Percentiles rank a stretch among this genome's conserved stretches.
Evolutionary conservation across 35 echinoderm and acorn worm genomes (phyloP).

Genomic region (Nesometra sesokonis): DNA sequence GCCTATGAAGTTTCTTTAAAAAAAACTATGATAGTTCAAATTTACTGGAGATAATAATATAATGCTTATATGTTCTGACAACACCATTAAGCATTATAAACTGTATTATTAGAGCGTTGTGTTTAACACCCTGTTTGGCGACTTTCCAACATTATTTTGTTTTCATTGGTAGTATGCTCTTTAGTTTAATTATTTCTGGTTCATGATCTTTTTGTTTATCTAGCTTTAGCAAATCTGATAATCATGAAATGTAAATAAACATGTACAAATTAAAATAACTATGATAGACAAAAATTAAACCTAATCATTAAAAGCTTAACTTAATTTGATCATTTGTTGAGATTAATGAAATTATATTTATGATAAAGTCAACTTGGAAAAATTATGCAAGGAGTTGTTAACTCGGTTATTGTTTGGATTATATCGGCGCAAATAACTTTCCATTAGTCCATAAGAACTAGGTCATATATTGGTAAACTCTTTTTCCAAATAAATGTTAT

Average conservation of each 20-base stretch:
- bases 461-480: no score
- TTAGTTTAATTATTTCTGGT: neutral
- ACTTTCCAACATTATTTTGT: neutral
- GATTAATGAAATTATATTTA: no score
- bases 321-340: no score
- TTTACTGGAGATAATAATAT: neutral
- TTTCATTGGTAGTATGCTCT: neutral
- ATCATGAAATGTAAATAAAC: neutral
- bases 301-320: no score
- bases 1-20: neutral
- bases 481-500: no score
- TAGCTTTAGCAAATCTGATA: neutral
- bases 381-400: no score
- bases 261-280: neutral
- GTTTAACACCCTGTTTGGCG: neutral
- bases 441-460: no score
- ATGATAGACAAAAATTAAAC: no score
- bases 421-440: no score
- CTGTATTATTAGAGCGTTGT: neutral
- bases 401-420: no score
- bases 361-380: no score
- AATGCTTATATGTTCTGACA: neutral
- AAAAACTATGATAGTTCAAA: neutral
- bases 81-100: neutral
- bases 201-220: neutral